Conservation (phyloP, 2,113 vertebrate species). For the Riparia riparia region DNA sequence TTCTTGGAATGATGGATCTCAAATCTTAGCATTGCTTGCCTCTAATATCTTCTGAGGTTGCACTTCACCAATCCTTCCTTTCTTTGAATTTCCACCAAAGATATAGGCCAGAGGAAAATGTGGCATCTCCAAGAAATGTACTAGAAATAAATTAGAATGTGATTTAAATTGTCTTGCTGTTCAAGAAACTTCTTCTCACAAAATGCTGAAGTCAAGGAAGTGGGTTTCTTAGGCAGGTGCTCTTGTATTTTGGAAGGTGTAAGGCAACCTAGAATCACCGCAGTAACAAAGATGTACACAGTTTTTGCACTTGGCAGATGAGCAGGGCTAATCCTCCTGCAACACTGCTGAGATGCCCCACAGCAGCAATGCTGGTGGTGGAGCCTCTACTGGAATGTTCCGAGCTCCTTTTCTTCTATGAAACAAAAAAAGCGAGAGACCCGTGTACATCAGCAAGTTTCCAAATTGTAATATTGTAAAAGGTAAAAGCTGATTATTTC, state of each 20-base stretch:
- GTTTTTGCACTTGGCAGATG: background rate
- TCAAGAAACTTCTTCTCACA: background rate
- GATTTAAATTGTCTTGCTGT: background rate
- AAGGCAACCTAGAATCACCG: background rate
- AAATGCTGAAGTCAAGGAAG: background rate
- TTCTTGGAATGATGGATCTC: background rate
- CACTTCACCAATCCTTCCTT: background rate
- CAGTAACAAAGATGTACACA: fast-evolving
- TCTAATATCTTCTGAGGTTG: background rate
- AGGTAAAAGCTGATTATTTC: background rate
- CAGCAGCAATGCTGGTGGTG: background rate
- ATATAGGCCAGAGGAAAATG: fast-evolving
- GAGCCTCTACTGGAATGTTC: background rate
- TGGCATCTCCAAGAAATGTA: background rate
- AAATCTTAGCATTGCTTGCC: background rate
- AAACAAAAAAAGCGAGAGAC: background rate
- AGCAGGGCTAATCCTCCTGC: background rate
- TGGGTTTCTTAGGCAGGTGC: background rate
- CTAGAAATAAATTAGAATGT: background rate
- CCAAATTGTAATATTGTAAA: background rate
- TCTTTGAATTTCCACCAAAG: background rate
- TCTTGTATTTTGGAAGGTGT: background rate
- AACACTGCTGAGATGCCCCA: fast-evolving
- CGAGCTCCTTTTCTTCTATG: fast-evolving
- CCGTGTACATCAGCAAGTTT: fast-evolving